A percentile compares a stretch with the other conserved stretches of the same genome.
Evolutionary conservation across 2,797 vertebrate species (phyloP).

Genomic region (Novumbra hubbsi): DNA sequence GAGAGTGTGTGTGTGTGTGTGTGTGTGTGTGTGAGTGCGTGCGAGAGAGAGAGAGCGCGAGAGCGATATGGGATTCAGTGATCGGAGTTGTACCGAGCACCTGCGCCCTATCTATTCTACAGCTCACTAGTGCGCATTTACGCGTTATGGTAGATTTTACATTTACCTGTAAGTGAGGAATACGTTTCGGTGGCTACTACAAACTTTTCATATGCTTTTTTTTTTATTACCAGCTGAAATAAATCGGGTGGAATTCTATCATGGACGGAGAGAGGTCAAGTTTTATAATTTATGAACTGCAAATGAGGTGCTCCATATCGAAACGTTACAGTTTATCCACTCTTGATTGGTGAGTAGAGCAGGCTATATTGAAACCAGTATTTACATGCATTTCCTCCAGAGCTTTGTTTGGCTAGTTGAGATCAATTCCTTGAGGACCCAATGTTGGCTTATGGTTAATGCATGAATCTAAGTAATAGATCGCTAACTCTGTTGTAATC

Average conservation of each 20-base stretch:
- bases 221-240: neutral
- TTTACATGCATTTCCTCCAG: neutral
- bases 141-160: constrained; percentile 52
- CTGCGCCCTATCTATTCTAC: constrained; percentile 47
- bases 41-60: constrained; percentile 10
- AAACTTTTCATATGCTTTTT: constrained; percentile 49
- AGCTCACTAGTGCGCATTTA: constrained; percentile 55
- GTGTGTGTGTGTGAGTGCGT: no score
- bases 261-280: constrained; percentile 33
- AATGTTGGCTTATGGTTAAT: constrained; percentile 20
- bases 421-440: neutral
- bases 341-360: constrained; percentile 52
- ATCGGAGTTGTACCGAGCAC: neutral
- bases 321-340: constrained; percentile 44
- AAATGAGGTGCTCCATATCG: constrained; percentile 13
- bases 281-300: constrained; percentile 27
- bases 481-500: constrained; percentile 64
- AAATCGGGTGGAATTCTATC: neutral
- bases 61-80: constrained; percentile 14
- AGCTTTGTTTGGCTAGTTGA: neutral
- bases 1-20: neutral
- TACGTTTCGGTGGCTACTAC: constrained; percentile 40
- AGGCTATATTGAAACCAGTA: neutral
- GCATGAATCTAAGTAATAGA: constrained; percentile 18
- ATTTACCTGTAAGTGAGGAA: constrained; percentile 45